These are phyloP conservation scores for Bicyclus anynana DNA, from an alignment of 1,140 invertebrate genomes.

Conservation along the genomic window DNA sequence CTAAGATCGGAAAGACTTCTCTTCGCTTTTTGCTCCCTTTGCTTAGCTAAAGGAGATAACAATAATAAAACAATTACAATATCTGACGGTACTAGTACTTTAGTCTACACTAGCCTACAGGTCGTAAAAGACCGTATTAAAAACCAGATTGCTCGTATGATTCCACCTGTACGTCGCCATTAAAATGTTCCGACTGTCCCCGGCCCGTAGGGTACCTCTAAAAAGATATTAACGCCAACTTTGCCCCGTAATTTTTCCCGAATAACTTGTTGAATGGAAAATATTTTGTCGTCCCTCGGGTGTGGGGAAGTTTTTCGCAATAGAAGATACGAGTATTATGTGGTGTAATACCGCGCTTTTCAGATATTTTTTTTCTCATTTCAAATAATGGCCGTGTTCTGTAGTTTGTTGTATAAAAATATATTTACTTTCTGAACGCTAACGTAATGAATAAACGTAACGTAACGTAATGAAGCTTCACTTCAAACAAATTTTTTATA, in stretches of 20 bases:
- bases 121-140: conserved; percentile 1
- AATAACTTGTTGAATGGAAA: conserved; percentile 13
- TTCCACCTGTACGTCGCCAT: conserved; percentile 4
- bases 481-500: no score
- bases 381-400: not conserved
- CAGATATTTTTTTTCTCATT: not conserved
- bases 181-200: conserved; percentile 10
- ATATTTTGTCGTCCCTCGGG: conserved; percentile 9
- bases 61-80: no score
- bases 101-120: not conserved
- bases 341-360: not conserved
- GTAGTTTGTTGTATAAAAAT: no score
- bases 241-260: conserved; percentile 4
- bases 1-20: no score
- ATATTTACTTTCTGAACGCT: no score
- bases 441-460: no score
- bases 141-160: conserved; percentile 7
- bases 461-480: no score
- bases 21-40: no score
- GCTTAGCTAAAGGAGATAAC: no score
- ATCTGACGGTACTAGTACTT: not conserved
- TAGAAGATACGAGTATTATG: not conserved
- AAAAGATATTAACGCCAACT: conserved; percentile 12
- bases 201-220: conserved; percentile 1
- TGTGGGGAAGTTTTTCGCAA: conserved; percentile 1